A percentile compares a stretch with the other conserved stretches of the same genome.
Evolutionary conservation across 2,888 invertebrate species (phyloP).

Genomic region (Imbricaverruca yamaguchii): DNA sequence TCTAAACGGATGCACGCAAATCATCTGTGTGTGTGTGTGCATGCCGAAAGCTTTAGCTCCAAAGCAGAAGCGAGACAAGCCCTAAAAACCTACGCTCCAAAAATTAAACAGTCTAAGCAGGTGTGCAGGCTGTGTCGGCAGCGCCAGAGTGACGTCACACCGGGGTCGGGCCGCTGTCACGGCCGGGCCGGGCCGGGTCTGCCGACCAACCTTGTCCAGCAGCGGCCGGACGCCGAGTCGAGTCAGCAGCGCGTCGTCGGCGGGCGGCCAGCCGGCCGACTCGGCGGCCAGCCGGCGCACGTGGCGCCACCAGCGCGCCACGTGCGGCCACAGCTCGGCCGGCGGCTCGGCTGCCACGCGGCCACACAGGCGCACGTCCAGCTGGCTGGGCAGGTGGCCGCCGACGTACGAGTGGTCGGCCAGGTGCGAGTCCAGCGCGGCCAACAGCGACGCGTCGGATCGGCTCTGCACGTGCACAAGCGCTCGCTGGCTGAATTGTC

Average conservation of each 20-base stretch:
- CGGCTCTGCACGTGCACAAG: neutral
- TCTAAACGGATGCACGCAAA: too few species aligned
- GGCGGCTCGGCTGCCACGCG: neutral
- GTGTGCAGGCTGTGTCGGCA: too few species aligned
- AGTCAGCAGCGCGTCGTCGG: conserved; percentile 25
- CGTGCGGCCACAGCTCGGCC: conserved; percentile 24
- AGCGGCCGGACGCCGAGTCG: conserved; percentile 19
- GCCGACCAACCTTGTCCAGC: conserved; percentile 25
- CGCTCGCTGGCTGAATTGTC: too few species aligned
- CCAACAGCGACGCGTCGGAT: conserved; percentile 18
- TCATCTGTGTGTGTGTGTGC: too few species aligned
- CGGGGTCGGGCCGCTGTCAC: too few species aligned
- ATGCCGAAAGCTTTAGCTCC: too few species aligned
- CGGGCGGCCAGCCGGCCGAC: conserved; percentile 24
- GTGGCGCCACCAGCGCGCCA: conserved; percentile 28
- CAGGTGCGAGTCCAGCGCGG: conserved; percentile 27
- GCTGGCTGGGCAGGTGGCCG: conserved; percentile 28
- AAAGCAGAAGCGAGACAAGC: too few species aligned
- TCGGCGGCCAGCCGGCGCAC: conserved; percentile 24
- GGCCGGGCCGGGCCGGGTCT: too few species aligned
- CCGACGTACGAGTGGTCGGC: conserved; percentile 26
- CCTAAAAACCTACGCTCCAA: too few species aligned
- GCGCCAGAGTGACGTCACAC: too few species aligned
- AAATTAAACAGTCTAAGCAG: too few species aligned
- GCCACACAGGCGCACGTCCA: conserved; percentile 25